Evolutionary conservation across 2,888 invertebrate genomes (phyloP), one percentile per base, ranked within the genome.

Genomic region (Tridacna crocea): DNA sequence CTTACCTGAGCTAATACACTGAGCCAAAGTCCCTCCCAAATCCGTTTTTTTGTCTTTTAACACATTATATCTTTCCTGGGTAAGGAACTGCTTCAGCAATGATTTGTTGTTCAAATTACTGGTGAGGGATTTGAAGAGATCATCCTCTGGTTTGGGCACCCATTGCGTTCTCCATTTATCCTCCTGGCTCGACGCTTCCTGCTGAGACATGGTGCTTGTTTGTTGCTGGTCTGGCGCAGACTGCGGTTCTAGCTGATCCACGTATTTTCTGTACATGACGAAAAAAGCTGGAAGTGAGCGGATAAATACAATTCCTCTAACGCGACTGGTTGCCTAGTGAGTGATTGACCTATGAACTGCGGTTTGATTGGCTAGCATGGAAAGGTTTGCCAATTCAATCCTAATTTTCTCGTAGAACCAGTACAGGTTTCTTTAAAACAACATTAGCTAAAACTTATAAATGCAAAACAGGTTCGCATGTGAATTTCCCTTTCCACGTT

Each of bases 41-140:
- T 76, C 80, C 19, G 92, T 91, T 79, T 89, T 90, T 79, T 83
- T 84, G 80, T 87, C 89, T 85, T 92, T 92, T 55, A 92, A 77
- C 15, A 80, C 66, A 0, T 90, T 84, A 75, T 88, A 91, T 12
- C 79, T 48, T 12, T 88, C 90, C 72, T 87, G 58, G 13, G 91
- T 92, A 19, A 91, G 86, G 78, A 90, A 79, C 79, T 92, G 90
- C 96, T 99, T 99, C 96, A 99, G 96, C 95, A 99, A 96, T 51
- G 92, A 91, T 66, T 89, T 87, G 66, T 90, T 86, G 12, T 80
- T 72, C 4, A 74, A 80, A 0, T 86, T 87, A 15, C 72, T 82
- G n/a, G 87, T 72, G 6, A 92, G 82, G 19, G 86, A 81, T 0
- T 76, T 55, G 89, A 89, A 92, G 13, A 92, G 76, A 19, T 88